Conservation (phyloP, 2,113 vertebrate species). For the Jacana jacana region DNA sequence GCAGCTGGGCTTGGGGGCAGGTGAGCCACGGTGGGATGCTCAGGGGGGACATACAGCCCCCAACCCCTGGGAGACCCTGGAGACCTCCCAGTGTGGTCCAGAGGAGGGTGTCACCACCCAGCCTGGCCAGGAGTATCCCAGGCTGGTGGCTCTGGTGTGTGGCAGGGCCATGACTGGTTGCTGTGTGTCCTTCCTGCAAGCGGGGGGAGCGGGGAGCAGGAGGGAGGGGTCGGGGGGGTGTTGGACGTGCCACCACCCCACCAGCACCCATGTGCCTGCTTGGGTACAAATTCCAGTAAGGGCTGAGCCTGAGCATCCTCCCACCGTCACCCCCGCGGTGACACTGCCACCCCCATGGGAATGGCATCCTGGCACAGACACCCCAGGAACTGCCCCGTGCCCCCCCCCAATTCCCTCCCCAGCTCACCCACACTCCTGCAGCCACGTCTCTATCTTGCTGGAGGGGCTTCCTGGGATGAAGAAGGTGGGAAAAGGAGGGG, state of each 20-base stretch:
- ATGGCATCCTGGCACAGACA: fast-evolving
- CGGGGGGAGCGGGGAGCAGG: not conserved
- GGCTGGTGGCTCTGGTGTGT: not conserved
- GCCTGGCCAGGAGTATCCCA: not conserved
- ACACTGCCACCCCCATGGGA: fast-evolving
- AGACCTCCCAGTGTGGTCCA: fast-evolving
- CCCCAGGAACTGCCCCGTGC: not conserved
- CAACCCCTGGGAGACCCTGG: not conserved
- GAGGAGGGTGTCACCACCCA: not conserved
- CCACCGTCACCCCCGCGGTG: fast-evolving
- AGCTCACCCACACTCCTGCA: constrained; percentile 77
- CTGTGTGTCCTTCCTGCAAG: not conserved
- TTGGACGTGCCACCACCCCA: not conserved
- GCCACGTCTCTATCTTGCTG: constrained; percentile 81
- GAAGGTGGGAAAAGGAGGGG: no score
- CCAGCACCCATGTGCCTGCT: fast-evolving
- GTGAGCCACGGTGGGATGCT: not conserved
- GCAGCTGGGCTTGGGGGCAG: fast-evolving
- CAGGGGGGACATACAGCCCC: no score
- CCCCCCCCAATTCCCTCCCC: no score
- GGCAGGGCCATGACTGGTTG: not conserved
- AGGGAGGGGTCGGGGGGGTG: no score
- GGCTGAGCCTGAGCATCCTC: not conserved
- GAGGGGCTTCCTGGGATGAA: constrained; percentile 72
- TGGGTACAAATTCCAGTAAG: no score